Conservation (phyloP, 1,140 invertebrate genomes). For the Eriocheir sinensis region DNA sequence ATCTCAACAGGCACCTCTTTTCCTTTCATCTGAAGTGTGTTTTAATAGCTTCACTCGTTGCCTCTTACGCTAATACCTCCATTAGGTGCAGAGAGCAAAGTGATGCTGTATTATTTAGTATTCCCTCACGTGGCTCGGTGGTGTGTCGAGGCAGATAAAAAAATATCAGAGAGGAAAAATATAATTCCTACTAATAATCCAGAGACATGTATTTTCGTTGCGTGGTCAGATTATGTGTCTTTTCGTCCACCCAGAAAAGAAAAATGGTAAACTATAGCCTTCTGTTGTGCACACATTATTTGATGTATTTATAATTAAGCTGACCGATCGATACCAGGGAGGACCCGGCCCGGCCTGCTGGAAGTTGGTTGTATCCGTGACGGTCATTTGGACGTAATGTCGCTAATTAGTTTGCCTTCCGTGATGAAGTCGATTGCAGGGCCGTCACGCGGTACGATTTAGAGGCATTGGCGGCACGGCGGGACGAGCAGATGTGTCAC, state of each 20-base stretch:
- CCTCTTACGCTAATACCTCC: too few species aligned
- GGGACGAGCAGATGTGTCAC: not conserved
- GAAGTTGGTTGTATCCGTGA: conserved; percentile 21
- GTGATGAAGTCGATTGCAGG: not conserved
- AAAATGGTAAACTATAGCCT: not conserved
- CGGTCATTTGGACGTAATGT: not conserved
- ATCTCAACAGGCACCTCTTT: too few species aligned
- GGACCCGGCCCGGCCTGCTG: not conserved
- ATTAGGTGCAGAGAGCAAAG: too few species aligned
- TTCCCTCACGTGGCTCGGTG: too few species aligned
- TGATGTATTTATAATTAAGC: not conserved
- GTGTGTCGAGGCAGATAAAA: too few species aligned
- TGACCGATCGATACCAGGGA: not conserved
- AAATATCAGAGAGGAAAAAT: too few species aligned
- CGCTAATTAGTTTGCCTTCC: conserved; percentile 24
- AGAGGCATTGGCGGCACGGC: not conserved
- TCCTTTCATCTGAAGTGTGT: too few species aligned
- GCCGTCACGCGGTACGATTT: not conserved
- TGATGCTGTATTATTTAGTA: too few species aligned
- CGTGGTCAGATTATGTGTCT: not conserved
- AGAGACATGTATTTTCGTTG: too few species aligned
- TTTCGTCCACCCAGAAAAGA: not conserved
- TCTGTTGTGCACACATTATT: not conserved
- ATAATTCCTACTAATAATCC: too few species aligned
- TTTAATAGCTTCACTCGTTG: too few species aligned